Evolutionary conservation across 2,113 vertebrate genomes (phyloP), one percentile per base, ranked within the genome.

Genomic region (Cariama cristata): DNA sequence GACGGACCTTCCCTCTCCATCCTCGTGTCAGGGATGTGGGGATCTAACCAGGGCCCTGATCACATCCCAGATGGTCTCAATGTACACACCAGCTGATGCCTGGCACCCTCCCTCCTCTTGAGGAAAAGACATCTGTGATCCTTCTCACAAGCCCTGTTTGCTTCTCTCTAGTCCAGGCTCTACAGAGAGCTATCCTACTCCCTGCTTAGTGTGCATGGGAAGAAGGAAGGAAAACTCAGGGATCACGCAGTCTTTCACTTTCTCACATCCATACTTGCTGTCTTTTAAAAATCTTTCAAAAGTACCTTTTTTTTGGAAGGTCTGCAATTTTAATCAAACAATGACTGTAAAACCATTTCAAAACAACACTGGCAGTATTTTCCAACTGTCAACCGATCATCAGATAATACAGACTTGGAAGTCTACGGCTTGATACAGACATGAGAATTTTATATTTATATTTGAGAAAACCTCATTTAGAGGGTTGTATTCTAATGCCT

Each of bases 101-200:
- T 95, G 95, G 94, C 94, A 95, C 75, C 82, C 82, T 86, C 58
- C 56, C 79, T 93, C 69, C 66, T 82, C 88, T 76, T 73, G 58
- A 92, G 82, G 58, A 90, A 92, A 68, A 92, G 86, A 83, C 93
- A 92, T 92, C 91, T 90, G 88, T 32, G 94, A 83, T 90, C 40
- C 45, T 91, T 84, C 75, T 72, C 82, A 83, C 85, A 30, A 88
- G 30, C 52, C 88, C 24, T 15, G 45, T 27, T 60, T 33, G 49
- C 81, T 33, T 1, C 35, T 77, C 45, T 16, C 59, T 55, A 4
- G 76, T 86, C 44, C 56, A 24, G 22, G 30, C 52, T 84, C 60
- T 24, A 7, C 63, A 26, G 30, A 68, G 59, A 69, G 16, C 24
- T 76, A 50, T 32, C 52, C 69, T 71, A 12, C 74, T 52, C 67